Conservation (phyloP, 2,888 invertebrate species). For the Muschampia plurimacula region DNA sequence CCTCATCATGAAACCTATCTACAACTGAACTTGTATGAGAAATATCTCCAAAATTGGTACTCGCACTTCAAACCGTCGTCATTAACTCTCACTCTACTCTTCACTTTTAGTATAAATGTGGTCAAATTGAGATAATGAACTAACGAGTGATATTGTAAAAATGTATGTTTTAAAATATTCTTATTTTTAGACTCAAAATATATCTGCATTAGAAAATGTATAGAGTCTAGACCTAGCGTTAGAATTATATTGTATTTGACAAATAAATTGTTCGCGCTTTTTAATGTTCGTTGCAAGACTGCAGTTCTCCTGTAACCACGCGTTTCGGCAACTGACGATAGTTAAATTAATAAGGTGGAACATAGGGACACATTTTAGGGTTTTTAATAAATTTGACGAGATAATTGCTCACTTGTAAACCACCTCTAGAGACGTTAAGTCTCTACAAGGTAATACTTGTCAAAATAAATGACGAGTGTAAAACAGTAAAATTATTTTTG, state of each 20-base stretch:
- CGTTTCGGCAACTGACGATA: slow-evolving; percentile 3
- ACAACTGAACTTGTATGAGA: background rate
- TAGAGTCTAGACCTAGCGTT: slow-evolving; percentile 57
- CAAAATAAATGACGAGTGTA: no score
- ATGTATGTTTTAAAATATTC: slow-evolving; percentile 60
- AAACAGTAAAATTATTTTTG: no score
- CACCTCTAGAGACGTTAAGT: no score
- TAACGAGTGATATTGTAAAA: slow-evolving; percentile 63
- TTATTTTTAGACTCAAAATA: slow-evolving; percentile 76
- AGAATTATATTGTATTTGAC: slow-evolving; percentile 48
- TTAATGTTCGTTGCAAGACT: slow-evolving; percentile 57
- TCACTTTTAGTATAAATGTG: slow-evolving; percentile 48
- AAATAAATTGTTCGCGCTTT: slow-evolving; percentile 56
- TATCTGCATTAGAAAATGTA: slow-evolving; percentile 65
- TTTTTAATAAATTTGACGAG: no score
- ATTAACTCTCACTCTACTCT: slow-evolving; percentile 19
- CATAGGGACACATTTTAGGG: no score
- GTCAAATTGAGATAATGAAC: slow-evolving; percentile 54
- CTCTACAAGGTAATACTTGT: no score
- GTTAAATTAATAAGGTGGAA: background rate
- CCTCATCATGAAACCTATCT: background rate
- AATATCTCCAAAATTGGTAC: slow-evolving; percentile 42
- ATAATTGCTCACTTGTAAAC: no score
- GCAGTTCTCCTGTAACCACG: slow-evolving; percentile 22
- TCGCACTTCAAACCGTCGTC: slow-evolving; percentile 62